A percentile compares a stretch with the other conserved stretches of the same genome.
Conservation (phyloP, 2,113 vertebrate species). For the Laticauda colubrina region DNA sequence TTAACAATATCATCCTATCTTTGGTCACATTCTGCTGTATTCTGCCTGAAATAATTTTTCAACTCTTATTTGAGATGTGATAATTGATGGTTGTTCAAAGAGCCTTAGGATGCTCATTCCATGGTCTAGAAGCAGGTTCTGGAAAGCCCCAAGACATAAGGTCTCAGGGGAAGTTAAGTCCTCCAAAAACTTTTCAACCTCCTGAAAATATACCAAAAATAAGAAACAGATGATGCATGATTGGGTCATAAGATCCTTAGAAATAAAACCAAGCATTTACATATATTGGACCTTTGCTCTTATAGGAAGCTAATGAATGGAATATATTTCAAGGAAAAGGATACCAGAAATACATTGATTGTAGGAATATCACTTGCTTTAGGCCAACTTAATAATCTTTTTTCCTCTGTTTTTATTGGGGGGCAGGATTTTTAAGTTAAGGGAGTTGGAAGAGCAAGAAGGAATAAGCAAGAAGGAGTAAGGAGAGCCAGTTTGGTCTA, state of each 20-base stretch:
- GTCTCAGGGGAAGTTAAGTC: not conserved
- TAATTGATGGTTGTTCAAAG: not conserved
- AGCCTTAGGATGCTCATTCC: not conserved
- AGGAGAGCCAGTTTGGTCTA: not conserved
- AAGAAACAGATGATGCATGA: not conserved
- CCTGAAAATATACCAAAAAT: not conserved
- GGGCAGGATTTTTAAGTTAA: not conserved
- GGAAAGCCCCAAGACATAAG: not conserved
- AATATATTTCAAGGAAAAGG: not conserved
- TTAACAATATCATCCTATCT: not conserved
- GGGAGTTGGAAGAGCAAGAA: not conserved
- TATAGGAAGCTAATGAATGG: not conserved
- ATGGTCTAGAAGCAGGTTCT: not conserved
- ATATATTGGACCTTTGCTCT: not conserved
- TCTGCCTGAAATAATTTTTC: not conserved
- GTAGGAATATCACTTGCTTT: not conserved
- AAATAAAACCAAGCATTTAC: not conserved
- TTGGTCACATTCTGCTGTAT: not conserved
- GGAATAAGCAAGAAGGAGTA: not conserved
- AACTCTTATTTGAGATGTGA: not conserved
- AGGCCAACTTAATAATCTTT: not conserved
- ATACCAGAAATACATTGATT: not conserved
- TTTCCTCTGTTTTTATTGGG: not conserved
- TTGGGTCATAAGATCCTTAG: not conserved
- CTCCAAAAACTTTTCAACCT: not conserved